These are phyloP conservation scores for Pocillopora grandis DNA, from an alignment of 92 coral and sea anemone genomes.

Conservation along the genomic window DNA sequence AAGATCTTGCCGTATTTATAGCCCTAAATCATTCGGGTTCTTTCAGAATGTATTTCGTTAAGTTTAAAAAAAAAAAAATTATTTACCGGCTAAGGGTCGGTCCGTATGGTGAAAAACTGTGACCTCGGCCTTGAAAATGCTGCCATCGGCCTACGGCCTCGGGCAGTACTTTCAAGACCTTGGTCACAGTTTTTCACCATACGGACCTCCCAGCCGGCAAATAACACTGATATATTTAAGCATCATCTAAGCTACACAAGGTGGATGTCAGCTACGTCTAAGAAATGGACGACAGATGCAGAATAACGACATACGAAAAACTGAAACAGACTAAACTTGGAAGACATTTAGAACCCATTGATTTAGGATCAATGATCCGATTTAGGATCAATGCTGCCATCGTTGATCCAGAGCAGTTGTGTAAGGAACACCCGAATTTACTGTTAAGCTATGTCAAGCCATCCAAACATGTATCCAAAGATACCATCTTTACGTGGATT, in stretches of 20 bases:
- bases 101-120: too few species aligned
- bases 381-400: conserved; percentile 1
- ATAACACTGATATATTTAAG: too few species aligned
- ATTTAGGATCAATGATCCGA: background rate
- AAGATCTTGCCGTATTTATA: too few species aligned
- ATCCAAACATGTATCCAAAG: conserved; percentile 15
- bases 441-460: conserved; percentile 32
- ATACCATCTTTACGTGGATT: conserved; percentile 31
- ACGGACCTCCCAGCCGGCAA: too few species aligned
- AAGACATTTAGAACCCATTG: conserved; percentile 41
- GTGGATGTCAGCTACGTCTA: conserved; percentile 33
- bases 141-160: too few species aligned
- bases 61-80: too few species aligned
- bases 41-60: too few species aligned
- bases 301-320: conserved; percentile 36
- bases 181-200: too few species aligned
- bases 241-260: background rate
- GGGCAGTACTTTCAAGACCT: too few species aligned
- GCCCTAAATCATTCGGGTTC: too few species aligned
- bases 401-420: background rate
- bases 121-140: too few species aligned
- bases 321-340: conserved; percentile 49
- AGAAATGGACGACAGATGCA: conserved; percentile 29
- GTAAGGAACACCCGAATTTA: conserved; percentile 33
- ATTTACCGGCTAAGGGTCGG: too few species aligned